A percentile compares a stretch with the other conserved stretches of the same genome.
phyloP scores from a whole-genome alignment of 2,797 vertebrate genomes.

The Paguma larvata region DNA sequence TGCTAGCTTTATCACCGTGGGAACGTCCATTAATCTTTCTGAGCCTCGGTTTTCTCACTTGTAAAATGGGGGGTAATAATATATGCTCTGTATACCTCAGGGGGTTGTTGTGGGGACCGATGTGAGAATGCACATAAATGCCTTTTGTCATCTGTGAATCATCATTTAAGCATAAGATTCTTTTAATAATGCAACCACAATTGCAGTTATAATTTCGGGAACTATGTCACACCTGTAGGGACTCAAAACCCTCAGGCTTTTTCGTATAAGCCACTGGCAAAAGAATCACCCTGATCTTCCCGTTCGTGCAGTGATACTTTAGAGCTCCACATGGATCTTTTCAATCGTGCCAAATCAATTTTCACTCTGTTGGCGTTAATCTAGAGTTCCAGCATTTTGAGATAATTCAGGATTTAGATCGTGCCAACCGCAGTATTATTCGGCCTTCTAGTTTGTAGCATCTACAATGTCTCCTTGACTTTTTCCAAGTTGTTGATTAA shows the following conservation, averaged over 20 bases:
- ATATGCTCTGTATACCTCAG: not conserved
- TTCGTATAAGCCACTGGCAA: not conserved
- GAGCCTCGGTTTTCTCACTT: not conserved
- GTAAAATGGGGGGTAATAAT: conserved; percentile 54
- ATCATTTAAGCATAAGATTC: not conserved
- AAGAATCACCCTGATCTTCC: not conserved
- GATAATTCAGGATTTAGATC: not conserved
- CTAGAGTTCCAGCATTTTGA: not conserved
- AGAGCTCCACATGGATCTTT: not conserved
- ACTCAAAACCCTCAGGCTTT: not conserved
- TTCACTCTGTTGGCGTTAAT: not conserved
- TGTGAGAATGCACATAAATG: not conserved
- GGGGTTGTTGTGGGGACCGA: not conserved
- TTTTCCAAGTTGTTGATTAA: conserved; percentile 13
- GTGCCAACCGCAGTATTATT: not conserved
- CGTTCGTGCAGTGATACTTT: not conserved
- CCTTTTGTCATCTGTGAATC: not conserved
- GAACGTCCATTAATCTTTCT: not conserved
- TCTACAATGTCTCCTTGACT: not conserved
- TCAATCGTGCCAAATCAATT: not conserved
- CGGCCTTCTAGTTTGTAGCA: not conserved
- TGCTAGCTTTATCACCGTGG: conserved; percentile 24
- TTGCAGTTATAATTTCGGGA: not conserved
- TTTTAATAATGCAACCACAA: not conserved
- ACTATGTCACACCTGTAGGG: not conserved